A percentile compares a stretch with the other conserved stretches of the same genome.
These are phyloP conservation scores for Neodiprion lecontei DNA, from an alignment of 1,140 invertebrate genomes.

Conservation along the genomic window DNA sequence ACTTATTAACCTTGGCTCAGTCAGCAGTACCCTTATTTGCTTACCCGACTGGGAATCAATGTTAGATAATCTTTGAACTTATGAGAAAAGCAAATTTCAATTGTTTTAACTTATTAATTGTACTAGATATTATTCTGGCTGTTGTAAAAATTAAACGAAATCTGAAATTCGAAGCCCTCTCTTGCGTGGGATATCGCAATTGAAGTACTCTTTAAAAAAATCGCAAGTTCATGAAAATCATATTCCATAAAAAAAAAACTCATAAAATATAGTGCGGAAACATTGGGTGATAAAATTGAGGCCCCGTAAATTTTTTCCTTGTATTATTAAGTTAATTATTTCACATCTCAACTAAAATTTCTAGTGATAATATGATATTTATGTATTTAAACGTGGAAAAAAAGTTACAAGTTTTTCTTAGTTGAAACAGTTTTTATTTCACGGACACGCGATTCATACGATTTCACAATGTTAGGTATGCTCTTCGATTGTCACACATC, in stretches of 20 bases:
- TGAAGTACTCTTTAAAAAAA: not conserved
- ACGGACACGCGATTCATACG: not conserved
- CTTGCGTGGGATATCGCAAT: not conserved
- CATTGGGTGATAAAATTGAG: too few relatives aligned
- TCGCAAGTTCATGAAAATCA: slow-evolving; percentile 4
- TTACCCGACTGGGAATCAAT: slow-evolving; percentile 52
- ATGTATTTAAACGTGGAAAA: not conserved
- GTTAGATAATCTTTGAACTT: slow-evolving; percentile 36
- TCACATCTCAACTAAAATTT: too few relatives aligned
- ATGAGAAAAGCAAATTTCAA: not conserved
- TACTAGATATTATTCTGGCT: not conserved
- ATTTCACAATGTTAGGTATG: not conserved
- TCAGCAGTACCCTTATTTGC: slow-evolving; percentile 48
- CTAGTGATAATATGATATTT: too few relatives aligned
- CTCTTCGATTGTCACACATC: not conserved
- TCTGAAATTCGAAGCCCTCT: too few relatives aligned
- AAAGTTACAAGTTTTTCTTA: slow-evolving; percentile 10
- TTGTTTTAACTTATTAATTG: not conserved
- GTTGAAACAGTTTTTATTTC: not conserved
- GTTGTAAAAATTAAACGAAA: not conserved
- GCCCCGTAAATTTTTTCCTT: too few relatives aligned
- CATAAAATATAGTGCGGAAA: too few relatives aligned
- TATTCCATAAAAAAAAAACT: not conserved
- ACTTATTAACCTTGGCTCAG: slow-evolving; percentile 51
- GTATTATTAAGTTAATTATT: too few relatives aligned